These are phyloP conservation scores for Leptinotarsa undecemlineata DNA, from an alignment of 1,140 invertebrate genomes.

Conservation along the genomic window DNA sequence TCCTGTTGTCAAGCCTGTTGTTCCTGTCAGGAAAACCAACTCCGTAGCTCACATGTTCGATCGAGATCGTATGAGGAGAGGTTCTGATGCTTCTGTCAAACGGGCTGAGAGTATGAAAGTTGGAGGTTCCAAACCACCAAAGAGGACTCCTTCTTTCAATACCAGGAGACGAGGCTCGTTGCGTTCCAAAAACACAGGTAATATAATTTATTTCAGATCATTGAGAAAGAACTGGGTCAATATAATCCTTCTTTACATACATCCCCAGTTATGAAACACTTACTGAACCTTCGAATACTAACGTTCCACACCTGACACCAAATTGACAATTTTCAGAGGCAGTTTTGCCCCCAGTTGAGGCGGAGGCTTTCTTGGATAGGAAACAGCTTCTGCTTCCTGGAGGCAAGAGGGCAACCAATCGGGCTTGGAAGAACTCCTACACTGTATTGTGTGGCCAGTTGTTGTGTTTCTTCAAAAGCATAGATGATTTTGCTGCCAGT, in stretches of 20 bases:
- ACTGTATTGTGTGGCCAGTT: constrained; percentile 95
- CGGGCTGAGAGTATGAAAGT: constrained; percentile 88
- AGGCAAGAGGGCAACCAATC: constrained; percentile 89
- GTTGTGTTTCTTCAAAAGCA: constrained; percentile 97
- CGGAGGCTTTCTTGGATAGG: constrained; percentile 88
- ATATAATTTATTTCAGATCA: constrained; percentile 9
- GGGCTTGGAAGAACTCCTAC: constrained; percentile 95
- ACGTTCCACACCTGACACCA: not conserved
- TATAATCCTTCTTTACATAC: not conserved
- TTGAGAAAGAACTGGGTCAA: not conserved
- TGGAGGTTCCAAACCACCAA: constrained; percentile 72
- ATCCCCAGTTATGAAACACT: too few relatives aligned
- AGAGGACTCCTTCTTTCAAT: constrained; percentile 93
- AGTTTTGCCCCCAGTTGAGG: constrained; percentile 85
- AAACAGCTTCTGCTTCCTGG: constrained; percentile 94
- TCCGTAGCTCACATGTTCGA: constrained; percentile 74
- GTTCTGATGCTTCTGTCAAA: constrained; percentile 71
- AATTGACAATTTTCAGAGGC: constrained; percentile 55
- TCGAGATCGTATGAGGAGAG: constrained; percentile 62
- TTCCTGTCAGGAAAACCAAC: constrained; percentile 55
- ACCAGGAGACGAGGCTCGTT: constrained; percentile 68
- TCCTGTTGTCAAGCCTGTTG: constrained; percentile 1
- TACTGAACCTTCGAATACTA: too few relatives aligned
- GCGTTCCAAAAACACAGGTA: constrained; percentile 41
- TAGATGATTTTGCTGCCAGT: constrained; percentile 83